Evolutionary conservation across 2,888 invertebrate species (phyloP).

Genomic region (Cheilosia impressa): DNA sequence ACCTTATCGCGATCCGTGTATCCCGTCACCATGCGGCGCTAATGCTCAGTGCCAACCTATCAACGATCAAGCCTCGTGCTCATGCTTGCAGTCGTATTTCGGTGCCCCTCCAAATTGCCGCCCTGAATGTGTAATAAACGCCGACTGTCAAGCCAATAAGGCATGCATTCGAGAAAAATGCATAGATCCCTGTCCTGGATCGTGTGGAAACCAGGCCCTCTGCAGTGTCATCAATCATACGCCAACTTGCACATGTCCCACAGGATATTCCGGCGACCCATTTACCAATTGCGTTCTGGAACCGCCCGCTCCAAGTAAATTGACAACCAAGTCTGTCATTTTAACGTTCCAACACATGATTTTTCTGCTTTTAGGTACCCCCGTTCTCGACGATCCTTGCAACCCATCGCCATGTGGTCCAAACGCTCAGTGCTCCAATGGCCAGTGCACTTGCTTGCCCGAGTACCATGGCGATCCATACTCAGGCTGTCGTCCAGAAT

Average conservation of each 20-base stretch:
- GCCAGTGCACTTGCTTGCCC: constrained; percentile 87
- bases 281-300: constrained; percentile 85
- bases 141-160: constrained; percentile 87
- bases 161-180: constrained; percentile 88
- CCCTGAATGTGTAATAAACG: constrained; percentile 87
- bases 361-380: constrained; percentile 61
- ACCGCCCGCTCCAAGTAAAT: constrained; percentile 80
- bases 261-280: constrained; percentile 87
- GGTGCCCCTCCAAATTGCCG: constrained; percentile 89
- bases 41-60: constrained; percentile 86
- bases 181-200: constrained; percentile 88
- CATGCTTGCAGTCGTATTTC: constrained; percentile 86
- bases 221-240: constrained; percentile 87
- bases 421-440: constrained; percentile 89
- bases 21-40: constrained; percentile 88
- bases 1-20: constrained; percentile 85
- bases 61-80: constrained; percentile 86
- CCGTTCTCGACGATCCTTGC: constrained; percentile 84
- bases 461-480: constrained; percentile 87
- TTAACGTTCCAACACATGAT: neutral
- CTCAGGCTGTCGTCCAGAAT: constrained; percentile 91
- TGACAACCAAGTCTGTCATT: neutral
- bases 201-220: constrained; percentile 86
- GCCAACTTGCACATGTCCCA: constrained; percentile 86
- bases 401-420: constrained; percentile 91